Base-by-base conservation (phyloP, 2,797 vertebrate genomes). In the Dicrostonyx torquatus region DNA sequence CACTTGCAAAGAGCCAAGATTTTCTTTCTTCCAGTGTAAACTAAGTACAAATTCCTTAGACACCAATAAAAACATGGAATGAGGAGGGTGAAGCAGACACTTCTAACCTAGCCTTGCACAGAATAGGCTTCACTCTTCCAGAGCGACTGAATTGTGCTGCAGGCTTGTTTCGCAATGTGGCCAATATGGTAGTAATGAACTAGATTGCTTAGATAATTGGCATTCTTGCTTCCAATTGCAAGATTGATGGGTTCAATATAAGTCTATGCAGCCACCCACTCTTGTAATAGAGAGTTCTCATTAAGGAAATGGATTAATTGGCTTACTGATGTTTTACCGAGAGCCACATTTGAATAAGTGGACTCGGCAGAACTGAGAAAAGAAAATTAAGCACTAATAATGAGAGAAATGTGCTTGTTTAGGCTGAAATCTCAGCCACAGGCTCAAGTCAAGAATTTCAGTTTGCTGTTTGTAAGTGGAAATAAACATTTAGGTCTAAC, bases 221-320 rank as follows among this genome's bases (percentile, higher is more conserved):
- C 88, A 88, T 89, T 91, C 94, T 97, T 64, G 29, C 90, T 84
- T 95, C 89, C 90, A 94, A 93, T 87, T 18, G 70, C 78, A 96
- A 97, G 96, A 97, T 84, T 92, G 95, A 96, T 90, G 88, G 95
- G 72, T 95, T 93, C 94, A 96, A 96, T 93, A 80, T 84, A 95
- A 94, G 89, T 83, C 94, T 78, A 70, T 60, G 84, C 92, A 89
- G 18, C 93, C 96, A 58, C 5, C 77, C 43, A 89, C 77, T 90
- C 64, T 95, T 87, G 53, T 86, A 96, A 95, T 94, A 96, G 96
- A 88, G 92, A 89, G 78, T 89, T 96, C 96, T 96, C 87, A 96
- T 96, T 96, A 97, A 97, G 73, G 85, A 95, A 96, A 97, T 96
- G 92, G 87, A 97, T 97, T 97, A 96, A 96, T 94, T 97, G 97